Base-by-base conservation (phyloP, 2,113 vertebrate genomes). In the Salvator merianae region DNA sequence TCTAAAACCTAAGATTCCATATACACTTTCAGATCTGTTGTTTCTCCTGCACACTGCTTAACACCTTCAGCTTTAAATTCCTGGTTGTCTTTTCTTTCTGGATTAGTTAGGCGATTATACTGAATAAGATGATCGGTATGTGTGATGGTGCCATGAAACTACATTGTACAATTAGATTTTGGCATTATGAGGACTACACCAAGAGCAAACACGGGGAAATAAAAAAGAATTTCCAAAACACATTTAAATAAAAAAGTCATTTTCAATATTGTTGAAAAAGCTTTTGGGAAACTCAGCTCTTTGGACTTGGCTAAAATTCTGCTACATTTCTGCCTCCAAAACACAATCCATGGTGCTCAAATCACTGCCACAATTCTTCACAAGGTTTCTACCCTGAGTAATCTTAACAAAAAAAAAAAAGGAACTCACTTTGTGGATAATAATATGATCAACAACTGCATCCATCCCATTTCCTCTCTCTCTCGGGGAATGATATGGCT, bases 401-500 rank as follows among this genome's bases (percentile, higher is more conserved):
- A 84, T 71, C 36, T 85, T 83, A 85, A 53, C 38, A 66, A 77
- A 13, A 65, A 4, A 13, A 59, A 47, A 81, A 8, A 26, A 77
- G 70, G 26, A 68, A 4, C 36, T 47, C 12, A 28, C 73, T 36
- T 83, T 77, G 77, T 16, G 59, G 30, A 66, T 86, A 47, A 47
- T 36, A 85, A 22, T 50, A 81, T 34, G 30, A 83, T 90, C 70
- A 79, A 40, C 47, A 32, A 83, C 80, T 10, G 38, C 14, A 89
- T 71, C 75, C 50, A 74, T 0, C 62, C 34, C 0, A 26, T 72
- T 84, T 90, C 50, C 86, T 87, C 65, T 78, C 47, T 32, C 34
- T 77, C 84, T 90, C 83, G 14, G 36, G 74, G 53, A 79, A 59
- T 34, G 22, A 10, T 53, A 83, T n/a, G 38, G 69, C 5, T 53